phyloP scores from a whole-genome alignment of 2,888 invertebrate genomes.

The Torymus tubicola region DNA sequence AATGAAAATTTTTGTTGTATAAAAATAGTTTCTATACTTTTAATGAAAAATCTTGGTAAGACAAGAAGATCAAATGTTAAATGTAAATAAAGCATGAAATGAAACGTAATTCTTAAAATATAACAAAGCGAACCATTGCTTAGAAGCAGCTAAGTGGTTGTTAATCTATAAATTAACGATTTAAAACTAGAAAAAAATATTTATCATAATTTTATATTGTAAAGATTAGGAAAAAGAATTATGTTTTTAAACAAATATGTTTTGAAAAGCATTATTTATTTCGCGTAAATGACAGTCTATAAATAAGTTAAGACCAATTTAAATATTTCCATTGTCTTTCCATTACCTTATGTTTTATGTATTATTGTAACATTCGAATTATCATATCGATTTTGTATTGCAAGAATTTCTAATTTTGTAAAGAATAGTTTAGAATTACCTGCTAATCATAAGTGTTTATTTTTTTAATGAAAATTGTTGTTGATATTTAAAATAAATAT shows the following conservation, averaged over 20 bases:
- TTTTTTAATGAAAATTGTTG: constrained; percentile 14
- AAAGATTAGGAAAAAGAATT: constrained; percentile 21
- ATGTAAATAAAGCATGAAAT: too few relatives aligned
- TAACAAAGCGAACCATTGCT: too few relatives aligned
- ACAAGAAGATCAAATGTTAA: too few relatives aligned
- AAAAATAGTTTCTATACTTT: background rate
- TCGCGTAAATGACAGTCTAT: constrained; percentile 8
- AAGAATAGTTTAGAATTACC: background rate
- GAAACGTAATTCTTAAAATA: too few relatives aligned
- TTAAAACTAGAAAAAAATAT: too few relatives aligned
- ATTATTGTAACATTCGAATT: constrained; percentile 40
- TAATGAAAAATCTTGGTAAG: too few relatives aligned
- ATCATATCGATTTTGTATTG: constrained; percentile 8
- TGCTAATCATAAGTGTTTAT: constrained; percentile 14
- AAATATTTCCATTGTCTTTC: constrained; percentile 39
- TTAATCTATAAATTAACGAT: too few relatives aligned
- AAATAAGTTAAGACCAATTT: constrained; percentile 16
- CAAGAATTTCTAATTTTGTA: constrained; percentile 31
- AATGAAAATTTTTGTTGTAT: constrained; percentile 2
- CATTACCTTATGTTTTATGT: constrained; percentile 27
- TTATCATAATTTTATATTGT: constrained; percentile 2
- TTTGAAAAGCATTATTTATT: constrained; percentile 27
- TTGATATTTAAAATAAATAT: constrained; percentile 4
- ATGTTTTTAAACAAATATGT: constrained; percentile 7
- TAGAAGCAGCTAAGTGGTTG: too few relatives aligned